A percentile compares a stretch with the other conserved stretches of the same genome.
These are phyloP conservation scores for Scaptomyza parva DNA, from an alignment of 2,888 invertebrate genomes.

Conservation along the genomic window DNA sequence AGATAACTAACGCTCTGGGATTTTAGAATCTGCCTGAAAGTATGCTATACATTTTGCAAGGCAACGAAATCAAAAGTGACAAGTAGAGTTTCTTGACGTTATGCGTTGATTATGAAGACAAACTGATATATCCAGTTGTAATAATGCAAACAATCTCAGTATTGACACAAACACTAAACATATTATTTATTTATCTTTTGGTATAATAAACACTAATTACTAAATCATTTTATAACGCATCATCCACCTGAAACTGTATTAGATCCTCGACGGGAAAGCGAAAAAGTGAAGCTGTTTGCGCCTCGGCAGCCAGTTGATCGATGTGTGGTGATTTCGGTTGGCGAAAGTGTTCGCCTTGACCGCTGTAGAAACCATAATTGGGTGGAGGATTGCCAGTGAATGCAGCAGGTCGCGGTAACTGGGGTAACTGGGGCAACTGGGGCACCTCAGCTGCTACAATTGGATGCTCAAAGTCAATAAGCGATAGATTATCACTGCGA, in stretches of 20 bases:
- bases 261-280: slow-evolving; percentile 84
- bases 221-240: slow-evolving; percentile 72
- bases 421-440: slow-evolving; percentile 65
- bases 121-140: background rate
- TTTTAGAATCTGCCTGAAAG: background rate
- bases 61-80: no score
- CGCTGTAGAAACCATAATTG: slow-evolving; percentile 39
- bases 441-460: slow-evolving; percentile 78
- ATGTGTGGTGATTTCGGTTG: slow-evolving; percentile 64
- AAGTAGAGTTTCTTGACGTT: background rate
- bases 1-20: background rate
- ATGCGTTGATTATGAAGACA: background rate
- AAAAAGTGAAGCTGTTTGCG: slow-evolving; percentile 81
- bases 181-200: slow-evolving; percentile 26
- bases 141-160: background rate
- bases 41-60: slow-evolving; percentile 23
- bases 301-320: slow-evolving; percentile 81
- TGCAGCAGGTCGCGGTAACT: slow-evolving; percentile 66
- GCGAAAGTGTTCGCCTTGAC: slow-evolving; percentile 56
- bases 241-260: slow-evolving; percentile 83
- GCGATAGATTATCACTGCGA: slow-evolving; percentile 73
- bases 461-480: slow-evolving; percentile 82
- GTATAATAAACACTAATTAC: slow-evolving; percentile 25
- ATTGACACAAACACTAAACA: slow-evolving; percentile 11
- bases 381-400: slow-evolving; percentile 51